Percentiles rank a stretch among this genome's conserved stretches.
These are phyloP conservation scores for Mus minutoides DNA, from an alignment of 2,797 vertebrate genomes.

Conservation along the genomic window DNA sequence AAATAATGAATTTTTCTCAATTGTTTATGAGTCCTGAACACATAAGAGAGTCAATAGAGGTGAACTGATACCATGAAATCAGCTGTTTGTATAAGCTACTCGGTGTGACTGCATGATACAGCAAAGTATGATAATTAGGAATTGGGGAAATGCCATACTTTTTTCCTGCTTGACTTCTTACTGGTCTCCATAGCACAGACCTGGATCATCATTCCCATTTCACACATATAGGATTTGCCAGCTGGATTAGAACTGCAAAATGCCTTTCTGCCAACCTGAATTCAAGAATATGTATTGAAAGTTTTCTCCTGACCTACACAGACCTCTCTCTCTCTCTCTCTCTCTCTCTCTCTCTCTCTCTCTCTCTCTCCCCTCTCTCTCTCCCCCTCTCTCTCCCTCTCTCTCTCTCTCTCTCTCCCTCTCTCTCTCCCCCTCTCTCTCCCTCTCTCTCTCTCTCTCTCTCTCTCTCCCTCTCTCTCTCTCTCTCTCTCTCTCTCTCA, in stretches of 20 bases:
- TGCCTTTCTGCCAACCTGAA: neutral
- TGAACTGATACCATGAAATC: constrained; percentile 66
- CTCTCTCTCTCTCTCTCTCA: too few relatives aligned
- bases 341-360: too few relatives aligned
- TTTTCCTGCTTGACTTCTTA: constrained; percentile 64
- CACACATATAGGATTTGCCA: constrained; percentile 55
- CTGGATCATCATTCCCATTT: constrained; percentile 52
- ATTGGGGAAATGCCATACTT: constrained; percentile 57
- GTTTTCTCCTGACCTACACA: neutral
- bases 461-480: too few relatives aligned
- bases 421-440: too few relatives aligned
- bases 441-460: too few relatives aligned
- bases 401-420: too few relatives aligned
- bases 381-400: too few relatives aligned
- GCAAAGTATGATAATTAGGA: constrained; percentile 59
- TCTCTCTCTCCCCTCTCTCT: too few relatives aligned
- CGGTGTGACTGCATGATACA: constrained; percentile 64
- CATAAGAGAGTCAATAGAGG: constrained; percentile 70
- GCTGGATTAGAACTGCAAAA: neutral
- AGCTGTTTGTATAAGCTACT: constrained; percentile 75
- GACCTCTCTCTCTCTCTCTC: too few relatives aligned
- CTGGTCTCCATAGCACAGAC: constrained; percentile 5
- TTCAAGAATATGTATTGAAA: neutral
- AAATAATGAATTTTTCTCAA: constrained; percentile 80
- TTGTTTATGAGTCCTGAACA: constrained; percentile 79